A percentile compares a stretch with the other conserved stretches of the same genome.
phyloP scores from a whole-genome alignment of 2,113 vertebrate genomes.

The Callithrix jacchus region DNA sequence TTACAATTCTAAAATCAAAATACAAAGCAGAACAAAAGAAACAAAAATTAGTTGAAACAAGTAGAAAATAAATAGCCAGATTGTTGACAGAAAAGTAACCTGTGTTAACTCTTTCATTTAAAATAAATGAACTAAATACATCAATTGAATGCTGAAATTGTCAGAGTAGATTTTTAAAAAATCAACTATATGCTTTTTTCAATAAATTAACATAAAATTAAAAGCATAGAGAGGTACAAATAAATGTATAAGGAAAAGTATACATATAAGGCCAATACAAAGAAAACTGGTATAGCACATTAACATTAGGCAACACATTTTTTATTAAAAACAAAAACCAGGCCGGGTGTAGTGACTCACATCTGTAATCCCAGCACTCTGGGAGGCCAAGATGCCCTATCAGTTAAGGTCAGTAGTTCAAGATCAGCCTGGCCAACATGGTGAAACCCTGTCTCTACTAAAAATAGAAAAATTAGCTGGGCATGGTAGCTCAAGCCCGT shows the following conservation, averaged over 20 bases:
- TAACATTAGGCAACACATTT: background rate
- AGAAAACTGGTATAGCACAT: background rate
- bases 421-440: no score
- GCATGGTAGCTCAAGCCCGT: no score
- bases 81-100: background rate
- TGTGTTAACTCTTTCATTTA: background rate
- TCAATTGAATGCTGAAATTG: background rate
- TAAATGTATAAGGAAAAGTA: background rate
- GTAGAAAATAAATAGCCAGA: background rate
- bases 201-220: background rate
- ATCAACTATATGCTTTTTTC: background rate
- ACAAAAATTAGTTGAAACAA: background rate
- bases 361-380: no score
- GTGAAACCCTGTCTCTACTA: no score
- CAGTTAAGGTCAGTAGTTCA: no score
- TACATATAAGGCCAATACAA: background rate
- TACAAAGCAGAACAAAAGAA: background rate
- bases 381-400: no score
- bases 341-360: no score
- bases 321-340: background rate
- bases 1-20: background rate
- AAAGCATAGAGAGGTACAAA: background rate
- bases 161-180: background rate
- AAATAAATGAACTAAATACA: background rate
- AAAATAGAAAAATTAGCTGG: no score